Conservation (phyloP, 2,797 vertebrate species). For the Lates japonicus region DNA sequence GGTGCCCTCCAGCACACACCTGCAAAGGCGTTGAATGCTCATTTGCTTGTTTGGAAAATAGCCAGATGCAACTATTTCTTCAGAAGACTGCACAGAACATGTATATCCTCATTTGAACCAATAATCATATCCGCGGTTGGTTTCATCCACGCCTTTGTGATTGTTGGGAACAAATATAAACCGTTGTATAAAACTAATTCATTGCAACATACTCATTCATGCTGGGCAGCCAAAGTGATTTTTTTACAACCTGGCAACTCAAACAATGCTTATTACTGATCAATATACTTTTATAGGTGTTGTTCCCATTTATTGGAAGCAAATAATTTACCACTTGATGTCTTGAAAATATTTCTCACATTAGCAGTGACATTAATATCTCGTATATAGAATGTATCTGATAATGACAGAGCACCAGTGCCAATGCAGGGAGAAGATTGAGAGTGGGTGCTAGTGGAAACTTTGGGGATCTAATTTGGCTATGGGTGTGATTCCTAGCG, state of each 20-base stretch:
- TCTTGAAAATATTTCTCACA: constrained; percentile 31
- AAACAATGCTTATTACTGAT: constrained; percentile 20
- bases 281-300: constrained; percentile 24
- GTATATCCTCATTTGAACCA: constrained; percentile 18
- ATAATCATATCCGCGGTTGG: neutral
- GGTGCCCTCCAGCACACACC: too few species aligned
- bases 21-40: neutral
- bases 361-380: constrained; percentile 48
- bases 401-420: constrained; percentile 58
- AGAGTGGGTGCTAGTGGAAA: constrained; percentile 69
- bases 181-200: constrained; percentile 11
- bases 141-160: neutral
- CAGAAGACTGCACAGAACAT: neutral
- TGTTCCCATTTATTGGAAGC: constrained; percentile 20
- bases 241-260: constrained; percentile 25
- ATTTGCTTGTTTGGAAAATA: neutral
- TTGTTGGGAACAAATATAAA: neutral
- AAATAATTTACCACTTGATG: neutral
- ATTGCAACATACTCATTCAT: neutral
- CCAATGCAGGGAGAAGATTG: constrained; percentile 58
- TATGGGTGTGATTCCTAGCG: constrained; percentile 75
- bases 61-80: neutral
- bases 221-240: constrained; percentile 16
- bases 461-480: constrained; percentile 79
- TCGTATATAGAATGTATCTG: constrained; percentile 56